Base-by-base conservation (phyloP, 2,113 vertebrate species). In the Elanus axillaris region DNA sequence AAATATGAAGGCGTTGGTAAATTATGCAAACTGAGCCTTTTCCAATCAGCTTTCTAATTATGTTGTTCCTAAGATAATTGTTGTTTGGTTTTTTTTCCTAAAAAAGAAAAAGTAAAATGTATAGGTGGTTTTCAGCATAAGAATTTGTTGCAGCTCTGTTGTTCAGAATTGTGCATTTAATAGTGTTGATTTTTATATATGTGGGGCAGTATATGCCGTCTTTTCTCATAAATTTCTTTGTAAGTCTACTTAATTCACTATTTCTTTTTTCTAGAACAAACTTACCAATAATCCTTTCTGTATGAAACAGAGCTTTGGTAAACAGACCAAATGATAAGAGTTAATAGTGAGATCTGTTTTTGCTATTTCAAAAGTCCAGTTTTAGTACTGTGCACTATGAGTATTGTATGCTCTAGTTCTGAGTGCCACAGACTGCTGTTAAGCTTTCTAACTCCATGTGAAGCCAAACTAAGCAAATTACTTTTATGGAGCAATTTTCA, bases 21-120 rank as follows among this genome's bases (percentile, higher is more conserved):
- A 32, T 83, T 86, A 90, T 86, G 78, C 58, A 97, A 90, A 76
- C 7, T 2, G 43, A 92, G n/a, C 23, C 11, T 93, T 92, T 93
- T 94, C 45, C 36, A 92, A 29, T 92, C 67, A 86, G 25, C 63
- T 90, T 90, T 73, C 55, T 95, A 90, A 91, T 88, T 88, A 69
- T 92, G 63, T 88, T 93, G 20, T 69, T 93, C 31, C 42, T 73
- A 83, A 90, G 71, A 73, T 90, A 92, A 95, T 84, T 45, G 12
- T 47, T 94, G 59, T 63, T 91, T 91, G 34, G 3, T 1, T 2
- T 60, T 74, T 56, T 71, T 56, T 4, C 7, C 12, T 36, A 19
- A 79, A 91, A 94, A 36, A 55, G n/a, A 34, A 16, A 3, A 23
- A 40, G 23, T 38, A 59, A 72, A 68, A 43, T 72, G 42, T 38